phyloP scores from a whole-genome alignment of 2,888 invertebrate species.

The Drosophila rubida region DNA sequence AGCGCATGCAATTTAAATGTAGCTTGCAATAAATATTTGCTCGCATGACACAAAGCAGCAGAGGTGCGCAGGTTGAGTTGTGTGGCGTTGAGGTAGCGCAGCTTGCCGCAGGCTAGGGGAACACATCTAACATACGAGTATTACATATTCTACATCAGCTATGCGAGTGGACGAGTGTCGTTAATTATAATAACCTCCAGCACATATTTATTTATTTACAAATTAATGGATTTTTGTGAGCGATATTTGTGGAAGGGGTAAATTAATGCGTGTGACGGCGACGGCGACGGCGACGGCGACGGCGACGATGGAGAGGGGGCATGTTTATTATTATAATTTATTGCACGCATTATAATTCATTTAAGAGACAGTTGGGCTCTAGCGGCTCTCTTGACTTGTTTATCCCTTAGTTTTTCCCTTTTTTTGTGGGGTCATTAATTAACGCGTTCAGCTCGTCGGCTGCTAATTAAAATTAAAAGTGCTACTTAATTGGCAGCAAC shows the following conservation, averaged over 20 bases:
- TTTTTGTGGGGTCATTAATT: slow-evolving; percentile 56
- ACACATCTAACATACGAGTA: slow-evolving; percentile 42
- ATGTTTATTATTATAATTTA: slow-evolving; percentile 72
- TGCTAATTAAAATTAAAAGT: slow-evolving; percentile 76
- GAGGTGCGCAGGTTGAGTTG: too few species aligned
- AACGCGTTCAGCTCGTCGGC: slow-evolving; percentile 59
- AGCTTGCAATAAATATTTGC: slow-evolving; percentile 26
- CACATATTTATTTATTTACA: slow-evolving; percentile 2
- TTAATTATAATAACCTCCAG: slow-evolving; percentile 54
- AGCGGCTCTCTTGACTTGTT: slow-evolving; percentile 34
- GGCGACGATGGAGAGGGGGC: slow-evolving; percentile 28
- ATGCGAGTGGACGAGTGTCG: slow-evolving; percentile 48
- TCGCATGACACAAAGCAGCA: slow-evolving; percentile 11
- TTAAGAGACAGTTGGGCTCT: slow-evolving; percentile 38
- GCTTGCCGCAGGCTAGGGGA: slow-evolving; percentile 1
- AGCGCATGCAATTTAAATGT: background rate
- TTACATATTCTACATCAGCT: slow-evolving; percentile 41
- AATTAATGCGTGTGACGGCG: slow-evolving; percentile 51
- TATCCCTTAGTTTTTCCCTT: slow-evolving; percentile 48
- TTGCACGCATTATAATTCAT: slow-evolving; percentile 69
- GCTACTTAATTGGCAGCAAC: slow-evolving; percentile 68
- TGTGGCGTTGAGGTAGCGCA: background rate
- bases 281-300: slow-evolving; percentile 45
- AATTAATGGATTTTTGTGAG: slow-evolving; percentile 13
- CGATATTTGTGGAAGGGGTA: slow-evolving; percentile 27